Evolutionary conservation across 2,888 invertebrate species (phyloP).

Genomic region (Cantharis rustica): DNA sequence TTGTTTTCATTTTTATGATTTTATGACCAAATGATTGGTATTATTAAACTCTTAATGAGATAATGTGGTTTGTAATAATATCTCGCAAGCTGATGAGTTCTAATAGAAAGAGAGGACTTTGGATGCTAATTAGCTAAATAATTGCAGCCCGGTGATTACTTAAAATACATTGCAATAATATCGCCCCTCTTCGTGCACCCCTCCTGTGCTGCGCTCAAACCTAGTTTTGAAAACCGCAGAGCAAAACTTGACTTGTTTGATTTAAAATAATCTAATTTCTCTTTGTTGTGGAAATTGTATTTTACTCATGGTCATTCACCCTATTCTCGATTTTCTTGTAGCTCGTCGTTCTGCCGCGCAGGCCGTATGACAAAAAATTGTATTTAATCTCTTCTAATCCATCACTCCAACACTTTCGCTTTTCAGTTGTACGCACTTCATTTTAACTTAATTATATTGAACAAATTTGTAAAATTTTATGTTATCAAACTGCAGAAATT

Average conservation of each 20-base stretch:
- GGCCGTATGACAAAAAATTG: neutral
- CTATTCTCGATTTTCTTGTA: neutral
- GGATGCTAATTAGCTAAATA: neutral
- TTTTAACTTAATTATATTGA: neutral
- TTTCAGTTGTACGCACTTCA: neutral
- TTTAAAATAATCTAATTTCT: neutral
- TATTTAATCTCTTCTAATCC: neutral
- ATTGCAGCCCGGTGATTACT: neutral
- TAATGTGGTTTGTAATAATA: neutral
- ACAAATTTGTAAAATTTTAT: neutral
- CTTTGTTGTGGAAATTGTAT: neutral
- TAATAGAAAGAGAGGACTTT: neutral
- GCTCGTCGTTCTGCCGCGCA: neutral
- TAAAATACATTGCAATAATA: neutral
- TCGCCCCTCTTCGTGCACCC: neutral
- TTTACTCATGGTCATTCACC: neutral
- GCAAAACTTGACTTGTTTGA: neutral
- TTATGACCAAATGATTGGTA: neutral
- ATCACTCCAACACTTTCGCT: neutral
- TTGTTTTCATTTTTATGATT: neutral
- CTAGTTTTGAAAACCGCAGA: neutral
- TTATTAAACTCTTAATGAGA: neutral
- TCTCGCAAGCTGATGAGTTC: neutral
- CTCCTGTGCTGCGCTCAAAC: neutral
- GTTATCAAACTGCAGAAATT: neutral